Evolutionary conservation across 2,113 vertebrate species (phyloP), one percentile per base, ranked within the genome.

Genomic region (Gadus macrocephalus): DNA sequence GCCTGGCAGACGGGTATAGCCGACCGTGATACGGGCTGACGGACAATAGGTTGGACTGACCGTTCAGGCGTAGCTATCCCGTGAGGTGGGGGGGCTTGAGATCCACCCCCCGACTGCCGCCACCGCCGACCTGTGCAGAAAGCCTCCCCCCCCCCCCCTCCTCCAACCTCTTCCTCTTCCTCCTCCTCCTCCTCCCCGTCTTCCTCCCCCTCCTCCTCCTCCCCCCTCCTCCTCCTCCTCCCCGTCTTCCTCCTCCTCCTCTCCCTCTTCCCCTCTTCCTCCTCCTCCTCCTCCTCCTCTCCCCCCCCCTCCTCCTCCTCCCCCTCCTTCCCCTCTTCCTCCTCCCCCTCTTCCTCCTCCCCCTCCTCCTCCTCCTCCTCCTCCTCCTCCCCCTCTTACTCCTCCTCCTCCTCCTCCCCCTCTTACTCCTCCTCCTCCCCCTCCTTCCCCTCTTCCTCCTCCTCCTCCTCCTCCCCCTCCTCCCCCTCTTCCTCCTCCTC

Each of bases 1-100:
- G 70, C 81, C 68, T 87, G 81, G 84, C 86, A 83, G 82, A 85
- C 83, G 86, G 82, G 85, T 82, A 82, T 76, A 25, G 85, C 85
- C 82, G 80, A 84, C 81, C 88, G 72, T 81, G 81, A 75, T 17
- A 69, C 70, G 56, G 81, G 78, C 78, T 49, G 7, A n/a, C 75
- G 62, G 70, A 85, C 84, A 89, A 84, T 82, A 81, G 83, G 85
- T 79, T 83, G 86, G 86, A 79, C 76, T 83, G 80, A 71, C 88
- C 82, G 83, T 88, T 88, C 83, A 82, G 79, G 79, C 65, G 62
- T 76, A 83, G 81, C 83, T 83, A 79, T 79, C 80, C 25, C 25
- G 25, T 25, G 25, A 25, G 25, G 25, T 25, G 25, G 25, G 78
- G 79, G 74, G 71, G 59, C 69, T 81, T 66, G 58, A 77, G 83